Base-by-base conservation (phyloP, 2,797 vertebrate genomes). In the Lateolabrax maculatus region DNA sequence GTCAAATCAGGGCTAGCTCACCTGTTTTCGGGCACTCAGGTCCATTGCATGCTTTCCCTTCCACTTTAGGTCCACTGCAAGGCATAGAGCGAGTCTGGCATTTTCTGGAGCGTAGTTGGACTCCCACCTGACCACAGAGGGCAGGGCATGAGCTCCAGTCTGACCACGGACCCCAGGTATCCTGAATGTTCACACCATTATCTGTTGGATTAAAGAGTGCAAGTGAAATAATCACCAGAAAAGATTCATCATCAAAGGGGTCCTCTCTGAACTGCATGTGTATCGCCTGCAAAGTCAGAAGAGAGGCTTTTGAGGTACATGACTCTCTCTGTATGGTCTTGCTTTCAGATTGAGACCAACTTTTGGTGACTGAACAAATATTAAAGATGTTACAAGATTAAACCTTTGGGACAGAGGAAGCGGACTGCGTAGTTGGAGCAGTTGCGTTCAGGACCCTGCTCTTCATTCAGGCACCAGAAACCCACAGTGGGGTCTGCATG, bases 351-450 rank as follows among this genome's bases (percentile, higher is more conserved):
- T 34, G 1, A 61, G 9, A 49, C 2, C 2, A 34, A n/a, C 11
- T 55, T 61, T 53, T 57, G 8, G 18, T 31, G 15, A 27, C 1
- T 16, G 4, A 73, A 53, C 46, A 4, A 61, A 41, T 51, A 16
- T 39, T 37, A 9, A 25, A 80, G 25, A 0, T 21, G 9, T 41
- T 12, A 37, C 1, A 1, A 65, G 12, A 62, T 74, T 87, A 66
- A 95, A 97, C 96, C 96, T 92, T 88, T 93, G 0, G 93, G 95
- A 84, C 96, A 97, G 29, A 97, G 95, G 92, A 98, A 95, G 66
- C 97, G 96, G 21, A 98, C 96, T 0, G 97, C 95, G 3, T 98
- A 98, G 90, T 98, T 98, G 71, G 97, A 97, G 82, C 97, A 98
- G 87, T 96, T 97, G 76, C 87, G 95, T 27, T 94, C 95, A 0